Evolutionary conservation across 2,888 invertebrate genomes (phyloP).

Genomic region (Aethes cnicana): DNA sequence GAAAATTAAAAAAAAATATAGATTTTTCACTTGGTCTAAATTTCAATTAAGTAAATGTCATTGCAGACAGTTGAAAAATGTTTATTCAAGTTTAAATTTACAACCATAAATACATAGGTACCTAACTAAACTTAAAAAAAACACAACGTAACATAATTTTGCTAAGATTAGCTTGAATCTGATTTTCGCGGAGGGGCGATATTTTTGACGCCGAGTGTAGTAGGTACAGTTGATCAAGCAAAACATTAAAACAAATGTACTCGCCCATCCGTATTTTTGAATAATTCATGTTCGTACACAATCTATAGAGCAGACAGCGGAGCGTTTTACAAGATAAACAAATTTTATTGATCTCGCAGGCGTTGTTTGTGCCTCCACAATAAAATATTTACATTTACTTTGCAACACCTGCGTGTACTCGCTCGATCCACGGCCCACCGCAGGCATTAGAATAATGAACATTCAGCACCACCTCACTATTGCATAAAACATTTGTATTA

Average conservation of each 20-base stretch:
- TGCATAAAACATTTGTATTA: constrained; percentile 57
- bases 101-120: too few species aligned
- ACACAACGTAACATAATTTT: too few species aligned
- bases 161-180: too few species aligned
- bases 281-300: constrained; percentile 77
- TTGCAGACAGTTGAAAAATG: too few species aligned
- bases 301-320: constrained; percentile 77
- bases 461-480: constrained; percentile 55
- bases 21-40: too few species aligned
- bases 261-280: constrained; percentile 70
- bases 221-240: constrained; percentile 67
- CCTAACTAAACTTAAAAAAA: too few species aligned
- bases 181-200: too few species aligned
- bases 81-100: too few species aligned
- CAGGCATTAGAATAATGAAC: constrained; percentile 77
- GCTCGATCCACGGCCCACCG: constrained; percentile 42
- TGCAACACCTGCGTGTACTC: constrained; percentile 67
- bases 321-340: constrained; percentile 81
- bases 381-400: constrained; percentile 82
- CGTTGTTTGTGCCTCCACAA: constrained; percentile 76
- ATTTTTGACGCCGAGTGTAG: too few species aligned
- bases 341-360: constrained; percentile 82
- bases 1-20: too few species aligned
- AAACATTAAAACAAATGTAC: constrained; percentile 74
- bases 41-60: too few species aligned